These are phyloP conservation scores for Eupristina koningsbergeri DNA, from an alignment of 1,140 invertebrate species.

Conservation along the genomic window DNA sequence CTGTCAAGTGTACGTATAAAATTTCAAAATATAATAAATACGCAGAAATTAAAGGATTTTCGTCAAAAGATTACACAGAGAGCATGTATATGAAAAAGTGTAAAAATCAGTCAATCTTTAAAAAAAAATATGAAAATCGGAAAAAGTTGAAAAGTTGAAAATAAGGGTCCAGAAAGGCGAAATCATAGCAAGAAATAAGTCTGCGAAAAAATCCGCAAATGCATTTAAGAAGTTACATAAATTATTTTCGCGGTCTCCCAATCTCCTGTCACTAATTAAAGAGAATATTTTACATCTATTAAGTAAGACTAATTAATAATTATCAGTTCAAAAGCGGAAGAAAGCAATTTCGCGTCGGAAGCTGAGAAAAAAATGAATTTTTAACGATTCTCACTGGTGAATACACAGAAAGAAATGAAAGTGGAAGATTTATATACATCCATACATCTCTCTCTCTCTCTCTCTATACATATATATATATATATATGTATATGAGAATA, in stretches of 20 bases:
- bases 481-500: no score
- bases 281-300: background rate
- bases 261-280: constrained; percentile 41
- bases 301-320: no score
- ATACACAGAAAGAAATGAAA: background rate
- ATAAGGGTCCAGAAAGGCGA: no score
- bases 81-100: background rate
- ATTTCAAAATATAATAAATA: background rate
- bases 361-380: background rate
- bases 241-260: background rate
- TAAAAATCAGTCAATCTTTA: background rate
- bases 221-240: background rate
- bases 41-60: background rate
- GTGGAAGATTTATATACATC: no score
- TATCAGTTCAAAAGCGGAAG: constrained; percentile 9
- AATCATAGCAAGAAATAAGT: background rate
- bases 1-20: no score
- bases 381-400: background rate
- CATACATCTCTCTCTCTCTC: no score
- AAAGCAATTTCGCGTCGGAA: constrained; percentile 30
- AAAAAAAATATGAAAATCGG: no score
- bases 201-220: background rate
- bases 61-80: background rate
- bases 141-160: no score
- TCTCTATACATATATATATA: no score